Evolutionary conservation across 2,888 invertebrate species (phyloP), one percentile per base, ranked within the genome.

Genomic region (Microdon myrmicae): DNA sequence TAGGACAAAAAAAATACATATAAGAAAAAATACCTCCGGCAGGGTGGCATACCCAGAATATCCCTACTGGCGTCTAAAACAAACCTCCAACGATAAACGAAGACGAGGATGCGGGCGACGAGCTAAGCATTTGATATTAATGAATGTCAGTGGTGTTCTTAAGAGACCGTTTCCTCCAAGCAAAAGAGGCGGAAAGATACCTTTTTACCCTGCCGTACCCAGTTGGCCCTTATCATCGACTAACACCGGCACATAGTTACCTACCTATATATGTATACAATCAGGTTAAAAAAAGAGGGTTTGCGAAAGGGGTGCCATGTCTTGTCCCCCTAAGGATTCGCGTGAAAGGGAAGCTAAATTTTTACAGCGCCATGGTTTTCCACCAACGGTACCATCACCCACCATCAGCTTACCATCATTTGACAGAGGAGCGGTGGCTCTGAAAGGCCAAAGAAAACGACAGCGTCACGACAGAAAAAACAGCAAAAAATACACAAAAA

Each of bases 141-240:
- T 64, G 64, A 64, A 64, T 58, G 64, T 64, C 64, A 58, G 64
- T 64, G 58, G 49, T 64, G 56, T 64, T 58, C 56, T 64, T 49
- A 34, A 58, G 51, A 64, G 34, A 51, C 51, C 58, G 43, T 58
- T 51, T 53, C 41, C 19, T 58, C 47, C 17, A 6, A 37, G n/a
- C n/a, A n/a, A n/a, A n/a, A n/a, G 26, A 32, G 55, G 20, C 44
- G 41, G 37, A 58, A 41, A 47, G 64, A 58, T 64, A 58, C 58
- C 45, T 58, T 64, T 56, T 58, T 60, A 41, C 38, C 13, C 25
- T 23, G 39, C 37, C 64, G 53, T 58, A 38, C 64, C 53, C n/a
- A n/a, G n/a, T n/a, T n/a, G n/a, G n/a, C n/a, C n/a, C n/a, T n/a
- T n/a, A 64, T 51, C 38, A 64, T n/a, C n/a, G n/a, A n/a, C n/a